Base-by-base conservation (phyloP, 2,888 invertebrate genomes). In the Neuroscelio doddi region DNA sequence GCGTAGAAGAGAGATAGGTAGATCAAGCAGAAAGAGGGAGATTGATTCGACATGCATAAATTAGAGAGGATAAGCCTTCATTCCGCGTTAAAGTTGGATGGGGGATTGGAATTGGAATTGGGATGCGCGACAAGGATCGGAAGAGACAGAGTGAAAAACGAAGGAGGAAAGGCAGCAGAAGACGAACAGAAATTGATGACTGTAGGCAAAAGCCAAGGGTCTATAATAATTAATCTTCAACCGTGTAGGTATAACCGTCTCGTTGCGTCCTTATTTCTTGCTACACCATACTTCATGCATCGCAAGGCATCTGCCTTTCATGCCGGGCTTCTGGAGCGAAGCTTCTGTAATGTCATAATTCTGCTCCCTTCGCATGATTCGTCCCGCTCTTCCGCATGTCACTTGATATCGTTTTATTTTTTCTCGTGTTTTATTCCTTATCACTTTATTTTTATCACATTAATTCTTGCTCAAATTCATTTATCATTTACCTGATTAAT, bases 1-100 rank as follows among this genome's bases (percentile, higher is more conserved):
- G 44, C 41, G n/a, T n/a, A n/a, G n/a, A n/a, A n/a, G n/a, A n/a
- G n/a, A n/a, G n/a, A n/a, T n/a, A 41, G 61, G 57, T 49, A 47
- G 67, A 58, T 46, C 64, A n/a, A n/a, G n/a, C n/a, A 61, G 64
- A 62, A 47, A 56, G 69, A 70, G 73, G 71, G 81, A 83, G 83
- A 84, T 82, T 83, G 83, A 84, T 84, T 84, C 80, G 83, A 81
- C 74, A 81, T 82, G 83, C 83, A 84, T 84, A 84, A 82, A 84
- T 84, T 83, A 83, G 77, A 81, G 78, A 79, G 83, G 80, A 83
- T 80, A 80, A 80, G 76, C 77, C 80, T 81, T 82, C 79, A 79
- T 79, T 73, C 76, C 70, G 61, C 68, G 70, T 69, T 71, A 69
- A 69, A 70, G 75, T 68, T 71, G 68, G 63, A 69, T 70, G 64